Base-by-base conservation (phyloP, 37 sponge, comb jelly and placozoan genomes). In the Tethya wilhelma region DNA sequence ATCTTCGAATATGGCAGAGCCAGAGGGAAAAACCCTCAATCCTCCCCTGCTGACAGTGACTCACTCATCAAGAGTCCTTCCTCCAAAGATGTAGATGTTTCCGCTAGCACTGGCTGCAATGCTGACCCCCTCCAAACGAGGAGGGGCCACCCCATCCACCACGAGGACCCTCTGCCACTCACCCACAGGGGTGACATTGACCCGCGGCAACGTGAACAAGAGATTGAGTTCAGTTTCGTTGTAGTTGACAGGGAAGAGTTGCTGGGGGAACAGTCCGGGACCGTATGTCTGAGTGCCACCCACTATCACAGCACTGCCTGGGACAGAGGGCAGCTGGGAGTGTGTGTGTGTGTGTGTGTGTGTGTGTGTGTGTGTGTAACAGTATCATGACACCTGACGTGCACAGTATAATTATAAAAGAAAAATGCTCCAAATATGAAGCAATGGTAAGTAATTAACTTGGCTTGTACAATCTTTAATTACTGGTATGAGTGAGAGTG, bases 61-160 rank as follows among this genome's bases (percentile, higher is more conserved):
- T 75, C 64, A 80, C 90, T 42, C 30, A 0, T 68, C 78, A 4
- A 75, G 43, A 0, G 23, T 19, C 33, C 70, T 70, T 40, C 92
- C 92, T 64, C 92, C 92, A 74, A 75, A 81, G 55, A 87, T 30
- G 65, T 75, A 75, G 23, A 75, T 64, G 44, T 9, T 64, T 25
- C 64, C 76, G 19, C 4, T 32, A 4, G 29, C 29, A 28, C 39
- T 44, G 26, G n/a, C 44, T 28, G 76, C 44, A 7, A 75, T 3
- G 22, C 64, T 59, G 63, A 36, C 43, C 12, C 78, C 65, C 44
- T 77, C 65, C 9, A 28, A 25, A 4, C 12, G 45, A 1, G 4
- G 20, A 39, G 78, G 78, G 4, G 64, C 30, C 11, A 2, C 7
- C 1, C 44, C 65, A 26, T 12, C 38, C 11, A 31, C 32, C 0